Percentiles rank a stretch among this genome's conserved stretches.
These are phyloP conservation scores for Calliopum simillimum DNA, from an alignment of 2,888 invertebrate species.

Conservation along the genomic window DNA sequence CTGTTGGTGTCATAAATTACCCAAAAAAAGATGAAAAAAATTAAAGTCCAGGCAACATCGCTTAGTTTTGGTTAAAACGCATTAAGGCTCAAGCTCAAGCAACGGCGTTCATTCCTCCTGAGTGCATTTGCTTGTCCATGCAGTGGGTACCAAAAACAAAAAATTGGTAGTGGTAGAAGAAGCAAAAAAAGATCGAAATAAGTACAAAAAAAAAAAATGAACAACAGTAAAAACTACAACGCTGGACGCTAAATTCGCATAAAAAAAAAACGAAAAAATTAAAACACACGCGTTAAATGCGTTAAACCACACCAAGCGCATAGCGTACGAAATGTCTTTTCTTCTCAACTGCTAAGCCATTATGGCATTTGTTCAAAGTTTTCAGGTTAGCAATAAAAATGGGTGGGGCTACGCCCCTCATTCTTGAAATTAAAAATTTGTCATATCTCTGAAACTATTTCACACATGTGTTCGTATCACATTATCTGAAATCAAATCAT, in stretches of 20 bases:
- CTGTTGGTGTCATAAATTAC: slow-evolving; percentile 59
- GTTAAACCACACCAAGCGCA: not conserved
- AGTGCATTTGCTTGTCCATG: slow-evolving; percentile 68
- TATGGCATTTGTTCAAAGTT: too few relatives aligned
- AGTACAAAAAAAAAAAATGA: not conserved
- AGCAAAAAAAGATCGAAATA: slow-evolving; percentile 1
- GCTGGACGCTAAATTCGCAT: not conserved
- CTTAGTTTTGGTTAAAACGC: slow-evolving; percentile 14
- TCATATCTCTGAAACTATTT: too few relatives aligned
- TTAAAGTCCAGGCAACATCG: slow-evolving; percentile 10
- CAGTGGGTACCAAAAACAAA: slow-evolving; percentile 53
- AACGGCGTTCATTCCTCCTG: slow-evolving; percentile 60
- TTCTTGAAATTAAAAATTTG: too few relatives aligned
- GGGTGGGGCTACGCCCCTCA: too few relatives aligned
- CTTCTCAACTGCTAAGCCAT: not conserved
- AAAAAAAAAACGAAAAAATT: not conserved
- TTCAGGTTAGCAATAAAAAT: too few relatives aligned
- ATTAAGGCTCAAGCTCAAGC: slow-evolving; percentile 22
- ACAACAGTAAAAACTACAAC: slow-evolving; percentile 11
- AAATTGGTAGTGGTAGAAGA: too few relatives aligned
- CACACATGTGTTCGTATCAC: too few relatives aligned
- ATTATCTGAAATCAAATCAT: too few relatives aligned
- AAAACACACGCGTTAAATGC: slow-evolving; percentile 31
- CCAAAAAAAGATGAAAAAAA: slow-evolving; percentile 49
- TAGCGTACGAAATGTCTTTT: slow-evolving; percentile 20